Conservation (phyloP, 2,888 invertebrate species). For the Cryptus armator region DNA sequence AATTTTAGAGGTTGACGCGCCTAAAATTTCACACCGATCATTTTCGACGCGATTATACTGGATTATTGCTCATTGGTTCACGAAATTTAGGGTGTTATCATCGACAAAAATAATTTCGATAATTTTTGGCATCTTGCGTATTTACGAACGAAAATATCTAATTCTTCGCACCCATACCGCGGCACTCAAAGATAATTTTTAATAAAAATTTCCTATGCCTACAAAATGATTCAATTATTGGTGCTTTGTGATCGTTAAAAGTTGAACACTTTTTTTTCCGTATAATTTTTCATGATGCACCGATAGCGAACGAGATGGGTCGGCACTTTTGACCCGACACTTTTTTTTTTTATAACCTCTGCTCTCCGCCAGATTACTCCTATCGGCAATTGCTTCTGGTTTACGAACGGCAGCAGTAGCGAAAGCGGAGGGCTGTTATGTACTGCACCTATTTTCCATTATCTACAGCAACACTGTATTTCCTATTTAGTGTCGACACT, state of each 20-base stretch:
- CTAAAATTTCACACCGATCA: too few species aligned
- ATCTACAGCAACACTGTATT: conserved; percentile 18
- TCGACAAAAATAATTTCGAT: too few species aligned
- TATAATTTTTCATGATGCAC: neutral
- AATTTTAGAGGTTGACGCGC: too few species aligned
- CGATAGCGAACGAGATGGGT: neutral
- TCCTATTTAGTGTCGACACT: neutral
- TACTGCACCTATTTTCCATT: conserved; percentile 7
- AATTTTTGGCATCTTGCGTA: too few species aligned
- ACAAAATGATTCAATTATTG: too few species aligned
- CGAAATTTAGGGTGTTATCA: too few species aligned
- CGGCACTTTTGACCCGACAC: neutral
- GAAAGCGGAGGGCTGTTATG: neutral
- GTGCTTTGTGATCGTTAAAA: neutral
- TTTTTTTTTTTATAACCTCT: neutral
- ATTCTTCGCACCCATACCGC: too few species aligned
- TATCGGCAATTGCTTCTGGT: conserved; percentile 22
- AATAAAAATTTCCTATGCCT: too few species aligned
- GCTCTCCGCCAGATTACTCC: conserved; percentile 13
- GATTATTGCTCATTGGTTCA: too few species aligned
- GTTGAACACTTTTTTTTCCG: neutral
- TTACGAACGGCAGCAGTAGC: conserved; percentile 7
- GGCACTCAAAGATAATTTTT: too few species aligned
- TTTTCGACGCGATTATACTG: too few species aligned
- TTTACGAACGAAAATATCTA: too few species aligned